A percentile compares a stretch with the other conserved stretches of the same genome.
Evolutionary conservation across 2,113 vertebrate genomes (phyloP).

Genomic region (Varanus komodoensis): DNA sequence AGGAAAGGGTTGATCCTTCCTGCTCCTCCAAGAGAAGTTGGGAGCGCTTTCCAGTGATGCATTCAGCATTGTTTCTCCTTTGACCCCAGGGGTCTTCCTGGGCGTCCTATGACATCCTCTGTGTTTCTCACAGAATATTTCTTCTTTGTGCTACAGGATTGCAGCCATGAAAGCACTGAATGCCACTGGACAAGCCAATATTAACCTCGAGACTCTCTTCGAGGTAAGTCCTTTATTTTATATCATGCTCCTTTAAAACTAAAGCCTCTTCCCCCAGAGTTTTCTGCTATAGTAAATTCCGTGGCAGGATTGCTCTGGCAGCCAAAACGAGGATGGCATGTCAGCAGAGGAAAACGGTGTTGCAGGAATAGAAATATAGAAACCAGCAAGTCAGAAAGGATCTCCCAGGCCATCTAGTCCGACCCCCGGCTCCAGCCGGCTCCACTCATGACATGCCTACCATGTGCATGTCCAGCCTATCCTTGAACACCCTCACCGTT

Average conservation of each 20-base stretch:
- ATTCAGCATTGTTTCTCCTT: no score
- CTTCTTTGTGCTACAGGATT: conserved; percentile 75
- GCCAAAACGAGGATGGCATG: not conserved
- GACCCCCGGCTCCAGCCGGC: no score
- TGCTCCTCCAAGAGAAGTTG: no score
- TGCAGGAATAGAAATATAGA: no score
- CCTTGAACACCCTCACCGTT: no score
- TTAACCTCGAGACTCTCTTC: conserved; percentile 84
- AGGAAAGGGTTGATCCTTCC: no score
- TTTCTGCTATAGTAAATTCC: not conserved
- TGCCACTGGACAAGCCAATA: conserved; percentile 84
- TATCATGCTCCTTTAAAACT: rapidly evolving
- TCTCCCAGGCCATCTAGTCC: no score
- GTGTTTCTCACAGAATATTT: not conserved
- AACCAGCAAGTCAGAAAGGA: no score
- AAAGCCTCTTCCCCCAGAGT: not conserved
- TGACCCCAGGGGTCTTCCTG: no score
- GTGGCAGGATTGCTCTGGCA: not conserved
- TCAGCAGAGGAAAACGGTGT: not conserved
- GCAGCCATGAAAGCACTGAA: conserved; percentile 88
- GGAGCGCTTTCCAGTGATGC: no score
- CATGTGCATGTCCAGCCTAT: no score
- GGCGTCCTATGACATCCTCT: not conserved
- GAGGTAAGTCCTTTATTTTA: conserved; percentile 75
- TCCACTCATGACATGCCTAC: no score